These are phyloP conservation scores for Hyperoplus lanceolatus DNA, from an alignment of 2,797 vertebrate genomes.

Conservation along the genomic window DNA sequence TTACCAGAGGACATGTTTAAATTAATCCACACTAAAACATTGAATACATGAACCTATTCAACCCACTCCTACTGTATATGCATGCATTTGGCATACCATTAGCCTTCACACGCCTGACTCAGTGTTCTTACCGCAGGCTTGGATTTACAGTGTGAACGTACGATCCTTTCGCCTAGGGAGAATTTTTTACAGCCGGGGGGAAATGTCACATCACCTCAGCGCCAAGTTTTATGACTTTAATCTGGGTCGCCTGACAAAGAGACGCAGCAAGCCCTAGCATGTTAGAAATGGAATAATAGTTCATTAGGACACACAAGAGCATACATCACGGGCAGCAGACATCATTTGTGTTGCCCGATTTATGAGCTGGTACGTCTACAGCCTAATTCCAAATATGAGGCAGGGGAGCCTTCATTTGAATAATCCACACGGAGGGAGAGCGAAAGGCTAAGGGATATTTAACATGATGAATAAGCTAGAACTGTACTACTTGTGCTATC, in stretches of 20 bases:
- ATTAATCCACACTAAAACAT: background rate
- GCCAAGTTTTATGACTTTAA: constrained; percentile 78
- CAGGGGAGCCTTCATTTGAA: constrained; percentile 71
- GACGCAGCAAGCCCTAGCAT: constrained; percentile 65
- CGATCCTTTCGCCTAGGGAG: constrained; percentile 54
- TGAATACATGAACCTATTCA: background rate
- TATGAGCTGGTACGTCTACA: constrained; percentile 68
- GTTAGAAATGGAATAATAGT: constrained; percentile 76
- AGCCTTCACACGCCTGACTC: constrained; percentile 51
- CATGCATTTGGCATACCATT: constrained; percentile 45
- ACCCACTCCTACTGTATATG: constrained; percentile 2
- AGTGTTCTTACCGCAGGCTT: constrained; percentile 36
- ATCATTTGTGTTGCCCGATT: constrained; percentile 60
- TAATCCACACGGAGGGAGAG: constrained; percentile 71
- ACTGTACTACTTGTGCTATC: constrained; percentile 62
- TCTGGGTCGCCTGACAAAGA: constrained; percentile 67
- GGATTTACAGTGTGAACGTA: constrained; percentile 65
- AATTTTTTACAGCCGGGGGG: constrained; percentile 66
- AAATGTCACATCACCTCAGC: constrained; percentile 79
- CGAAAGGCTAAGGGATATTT: constrained; percentile 72
- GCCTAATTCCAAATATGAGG: constrained; percentile 77
- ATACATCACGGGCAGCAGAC: constrained; percentile 59
- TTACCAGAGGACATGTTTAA: background rate
- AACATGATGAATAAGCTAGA: constrained; percentile 71
- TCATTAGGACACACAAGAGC: constrained; percentile 71